A percentile compares a stretch with the other conserved stretches of the same genome.
Evolutionary conservation across 30 jellyfish, hydroid and myxozoan species (phyloP).

Genomic region (Aurelia aurita): DNA sequence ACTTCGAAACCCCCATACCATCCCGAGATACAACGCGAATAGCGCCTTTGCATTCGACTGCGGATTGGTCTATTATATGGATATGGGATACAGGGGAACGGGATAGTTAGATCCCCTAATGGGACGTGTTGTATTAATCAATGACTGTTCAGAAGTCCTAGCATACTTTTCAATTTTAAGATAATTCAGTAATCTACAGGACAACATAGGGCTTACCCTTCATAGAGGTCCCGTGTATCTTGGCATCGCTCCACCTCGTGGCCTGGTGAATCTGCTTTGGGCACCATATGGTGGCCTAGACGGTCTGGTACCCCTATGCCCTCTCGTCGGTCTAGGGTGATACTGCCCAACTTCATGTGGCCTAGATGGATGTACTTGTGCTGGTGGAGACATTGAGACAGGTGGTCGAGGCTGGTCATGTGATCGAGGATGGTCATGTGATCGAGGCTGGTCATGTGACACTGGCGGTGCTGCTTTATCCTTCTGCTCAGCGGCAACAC

Average conservation of each 20-base stretch:
- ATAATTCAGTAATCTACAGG: too few species aligned
- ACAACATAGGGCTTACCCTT: too few species aligned
- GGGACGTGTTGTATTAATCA: too few species aligned
- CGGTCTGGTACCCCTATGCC: conserved; percentile 12
- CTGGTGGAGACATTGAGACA: neutral
- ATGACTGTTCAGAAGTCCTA: too few species aligned
- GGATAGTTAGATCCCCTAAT: too few species aligned
- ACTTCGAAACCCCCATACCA: too few species aligned
- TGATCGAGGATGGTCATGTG: neutral
- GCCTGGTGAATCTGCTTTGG: conserved; percentile 32
- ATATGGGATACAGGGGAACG: too few species aligned
- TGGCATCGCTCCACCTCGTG: conserved; percentile 29
- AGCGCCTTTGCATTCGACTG: too few species aligned
- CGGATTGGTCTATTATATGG: too few species aligned
- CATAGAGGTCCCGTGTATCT: neutral
- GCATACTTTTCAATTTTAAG: too few species aligned
- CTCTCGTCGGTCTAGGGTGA: conserved; percentile 4
- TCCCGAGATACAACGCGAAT: too few species aligned
- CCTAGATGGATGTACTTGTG: neutral
- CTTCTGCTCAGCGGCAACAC: conserved; percentile 2
- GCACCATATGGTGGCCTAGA: conserved; percentile 19
- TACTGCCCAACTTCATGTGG: conserved; percentile 5
- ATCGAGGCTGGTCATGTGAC: neutral
- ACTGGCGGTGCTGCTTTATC: conserved; percentile 1
- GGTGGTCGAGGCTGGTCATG: too few species aligned